These are phyloP conservation scores for Thunnus thynnus DNA, from an alignment of 2,113 vertebrate species.

Conservation along the genomic window DNA sequence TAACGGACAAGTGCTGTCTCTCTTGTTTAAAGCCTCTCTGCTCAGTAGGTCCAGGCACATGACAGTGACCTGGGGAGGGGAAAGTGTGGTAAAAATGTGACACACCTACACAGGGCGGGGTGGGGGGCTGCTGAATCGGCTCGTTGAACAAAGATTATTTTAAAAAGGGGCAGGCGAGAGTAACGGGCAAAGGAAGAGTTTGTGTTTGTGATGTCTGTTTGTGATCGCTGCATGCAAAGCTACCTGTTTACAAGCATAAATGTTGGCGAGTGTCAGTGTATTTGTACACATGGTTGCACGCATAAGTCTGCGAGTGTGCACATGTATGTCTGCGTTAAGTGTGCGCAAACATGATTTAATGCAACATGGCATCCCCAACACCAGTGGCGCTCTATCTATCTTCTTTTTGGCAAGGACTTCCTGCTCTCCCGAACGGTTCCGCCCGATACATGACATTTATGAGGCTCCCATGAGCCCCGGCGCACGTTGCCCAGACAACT, in stretches of 20 bases:
- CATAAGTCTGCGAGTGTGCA: conserved; percentile 45
- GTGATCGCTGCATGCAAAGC: conserved; percentile 23
- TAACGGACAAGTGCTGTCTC: conserved; percentile 78
- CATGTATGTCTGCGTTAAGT: conserved; percentile 37
- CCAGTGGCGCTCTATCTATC: conserved; percentile 73
- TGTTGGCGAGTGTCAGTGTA: conserved; percentile 13
- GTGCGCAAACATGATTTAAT: conserved; percentile 71
- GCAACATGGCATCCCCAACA: conserved; percentile 77
- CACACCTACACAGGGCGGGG: conserved; percentile 68
- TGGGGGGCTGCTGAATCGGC: conserved; percentile 29
- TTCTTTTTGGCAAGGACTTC: conserved; percentile 74
- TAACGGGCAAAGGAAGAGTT: conserved; percentile 27
- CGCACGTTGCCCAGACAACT: conserved; percentile 79
- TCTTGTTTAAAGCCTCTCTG: conserved; percentile 69
- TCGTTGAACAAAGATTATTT: conserved; percentile 17
- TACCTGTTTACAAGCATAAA: conserved; percentile 38
- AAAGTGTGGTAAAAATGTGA: conserved; percentile 55
- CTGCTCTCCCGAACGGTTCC: conserved; percentile 69
- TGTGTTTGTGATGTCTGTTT: conserved; percentile 24
- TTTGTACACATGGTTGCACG: conserved; percentile 33
- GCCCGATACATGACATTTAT: conserved; percentile 80
- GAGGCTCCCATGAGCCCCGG: conserved; percentile 70
- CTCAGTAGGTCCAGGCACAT: conserved; percentile 62
- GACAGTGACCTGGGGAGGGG: conserved; percentile 70
- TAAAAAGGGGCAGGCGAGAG: conserved; percentile 10